Evolutionary conservation across 2,888 invertebrate genomes (phyloP), one percentile per base, ranked within the genome.

Genomic region (Eudemis profundana): DNA sequence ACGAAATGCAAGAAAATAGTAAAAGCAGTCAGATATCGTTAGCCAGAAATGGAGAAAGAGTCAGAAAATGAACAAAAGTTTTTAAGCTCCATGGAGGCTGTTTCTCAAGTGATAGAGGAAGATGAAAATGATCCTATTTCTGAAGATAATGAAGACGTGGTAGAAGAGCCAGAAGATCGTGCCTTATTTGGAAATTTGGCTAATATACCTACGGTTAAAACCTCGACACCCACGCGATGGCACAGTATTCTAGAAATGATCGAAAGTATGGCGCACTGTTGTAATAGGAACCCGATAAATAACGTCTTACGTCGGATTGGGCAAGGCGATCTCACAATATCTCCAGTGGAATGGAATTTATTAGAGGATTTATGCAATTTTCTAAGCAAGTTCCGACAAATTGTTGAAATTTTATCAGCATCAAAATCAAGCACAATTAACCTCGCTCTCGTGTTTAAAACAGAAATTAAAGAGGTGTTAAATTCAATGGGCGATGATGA

Each of bases 1-100:
- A 54, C 4, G n/a, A 63, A 67, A 33, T 62, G 62, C 15, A 63
- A 60, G 44, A 47, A 53, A 7, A 49, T 67, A n/a, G 53, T 67
- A 12, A 51, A 54, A 46, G 14, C 38, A 4, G 4, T 67, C 4
- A 33, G 27, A 29, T 59, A 53, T 53, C 38, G 42, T 1, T n/a
- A 21, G 29, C 40, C 53, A 1, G 54, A 62, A 5, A 36, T 63
- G 17, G 42, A 51, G 7, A 12, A 4, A 7, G 56, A 50, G 1
- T 44, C 40, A 15, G 60, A 42, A 5, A 17, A 23, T n/a, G 2
- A 14, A 0, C 27, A 62, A 46, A 17, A 62, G 10, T 27, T 66
- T 19, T 21, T 36, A 27, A 14, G 21, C 15, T 23, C 21, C 7
- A 10, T 47, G 10, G 50, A 61, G 4, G 21, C 2, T 4, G 33